A percentile compares a stretch with the other conserved stretches of the same genome.
Evolutionary conservation across 2,888 invertebrate genomes (phyloP).

Genomic region (Hyposoter didymator): DNA sequence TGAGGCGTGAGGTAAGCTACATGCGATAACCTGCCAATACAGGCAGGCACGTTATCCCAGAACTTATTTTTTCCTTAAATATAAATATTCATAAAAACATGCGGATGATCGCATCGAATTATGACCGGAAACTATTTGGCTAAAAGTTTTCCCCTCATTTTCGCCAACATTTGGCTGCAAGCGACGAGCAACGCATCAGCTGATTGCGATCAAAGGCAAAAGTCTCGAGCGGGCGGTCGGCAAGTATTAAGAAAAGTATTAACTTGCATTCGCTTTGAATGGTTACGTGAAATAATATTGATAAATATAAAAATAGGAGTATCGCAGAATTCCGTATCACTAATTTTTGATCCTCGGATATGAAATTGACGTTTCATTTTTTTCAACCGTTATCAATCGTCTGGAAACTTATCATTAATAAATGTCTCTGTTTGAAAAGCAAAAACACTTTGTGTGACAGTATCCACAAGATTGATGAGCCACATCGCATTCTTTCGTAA

Average conservation of each 20-base stretch:
- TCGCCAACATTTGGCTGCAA: too few species aligned
- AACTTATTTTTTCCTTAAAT: too few species aligned
- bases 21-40: too few species aligned
- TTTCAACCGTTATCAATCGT: neutral
- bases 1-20: too few species aligned
- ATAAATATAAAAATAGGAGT: neutral
- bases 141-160: too few species aligned
- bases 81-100: too few species aligned
- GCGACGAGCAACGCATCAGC: too few species aligned
- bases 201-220: too few species aligned
- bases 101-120: too few species aligned
- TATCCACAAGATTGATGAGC: neutral
- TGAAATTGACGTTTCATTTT: neutral
- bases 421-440: neutral
- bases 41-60: too few species aligned
- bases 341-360: neutral
- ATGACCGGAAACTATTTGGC: too few species aligned
- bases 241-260: neutral
- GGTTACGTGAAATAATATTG: neutral
- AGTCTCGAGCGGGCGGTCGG: neutral
- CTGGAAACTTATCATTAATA: neutral
- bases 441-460: neutral
- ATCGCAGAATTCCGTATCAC: neutral
- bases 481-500: neutral
- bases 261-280: neutral